These are phyloP conservation scores for Procambarus virginalis DNA, from an alignment of 1,140 invertebrate species.

Conservation along the genomic window DNA sequence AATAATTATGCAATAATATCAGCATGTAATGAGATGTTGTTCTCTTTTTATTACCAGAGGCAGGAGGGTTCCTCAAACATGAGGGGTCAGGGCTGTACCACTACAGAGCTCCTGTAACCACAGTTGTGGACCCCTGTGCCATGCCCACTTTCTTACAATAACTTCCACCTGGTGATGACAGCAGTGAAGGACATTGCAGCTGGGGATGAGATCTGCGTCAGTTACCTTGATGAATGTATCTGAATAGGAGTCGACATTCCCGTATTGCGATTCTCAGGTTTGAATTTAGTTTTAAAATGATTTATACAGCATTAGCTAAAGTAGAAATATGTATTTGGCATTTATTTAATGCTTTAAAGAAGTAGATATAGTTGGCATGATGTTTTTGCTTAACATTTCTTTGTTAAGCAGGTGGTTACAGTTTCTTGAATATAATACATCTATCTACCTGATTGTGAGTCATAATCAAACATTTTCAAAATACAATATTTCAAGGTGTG, in stretches of 20 bases:
- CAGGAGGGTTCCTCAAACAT: constrained; percentile 91
- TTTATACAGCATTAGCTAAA: background rate
- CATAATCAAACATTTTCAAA: too few relatives aligned
- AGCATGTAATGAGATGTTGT: background rate
- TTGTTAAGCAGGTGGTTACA: background rate
- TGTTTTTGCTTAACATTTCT: background rate
- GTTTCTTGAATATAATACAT: background rate
- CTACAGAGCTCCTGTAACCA: constrained; percentile 93
- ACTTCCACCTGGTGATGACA: constrained; percentile 85
- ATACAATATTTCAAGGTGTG: too few relatives aligned
- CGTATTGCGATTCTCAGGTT: constrained; percentile 84
- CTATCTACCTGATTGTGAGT: too few relatives aligned
- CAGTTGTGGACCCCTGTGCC: constrained; percentile 92
- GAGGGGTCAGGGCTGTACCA: constrained; percentile 93
- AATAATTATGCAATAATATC: too few relatives aligned
- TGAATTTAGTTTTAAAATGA: background rate
- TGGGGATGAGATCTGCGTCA: constrained; percentile 92
- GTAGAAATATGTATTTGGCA: background rate
- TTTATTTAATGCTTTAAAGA: background rate
- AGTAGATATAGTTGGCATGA: background rate
- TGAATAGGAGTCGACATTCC: constrained; percentile 87
- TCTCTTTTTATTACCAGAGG: constrained; percentile 79
- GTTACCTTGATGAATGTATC: constrained; percentile 91
- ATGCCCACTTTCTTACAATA: constrained; percentile 89
- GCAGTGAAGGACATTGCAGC: constrained; percentile 84